A percentile compares a stretch with the other conserved stretches of the same genome.
These are phyloP conservation scores for Erythrocercus mccallii DNA, from an alignment of 2,113 vertebrate species.

Conservation along the genomic window DNA sequence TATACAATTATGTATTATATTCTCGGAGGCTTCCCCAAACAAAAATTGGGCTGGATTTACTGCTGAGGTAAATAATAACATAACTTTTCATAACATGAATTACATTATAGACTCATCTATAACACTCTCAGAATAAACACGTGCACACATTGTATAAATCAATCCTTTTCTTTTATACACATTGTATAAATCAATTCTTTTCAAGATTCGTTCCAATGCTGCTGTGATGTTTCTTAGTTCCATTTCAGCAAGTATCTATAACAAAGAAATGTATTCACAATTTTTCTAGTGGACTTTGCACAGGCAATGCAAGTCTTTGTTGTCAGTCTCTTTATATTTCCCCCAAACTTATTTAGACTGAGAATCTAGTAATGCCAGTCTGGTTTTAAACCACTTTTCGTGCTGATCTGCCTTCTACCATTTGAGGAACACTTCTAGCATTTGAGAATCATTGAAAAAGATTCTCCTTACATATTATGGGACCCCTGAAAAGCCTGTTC, in stretches of 20 bases:
- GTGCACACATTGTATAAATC: accelerated
- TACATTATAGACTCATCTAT: too few relatives aligned
- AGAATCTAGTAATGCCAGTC: not conserved
- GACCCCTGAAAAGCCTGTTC: accelerated
- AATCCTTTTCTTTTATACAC: accelerated
- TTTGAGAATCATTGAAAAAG: accelerated
- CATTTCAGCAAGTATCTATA: not conserved
- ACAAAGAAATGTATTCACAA: not conserved
- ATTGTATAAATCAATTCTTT: not conserved
- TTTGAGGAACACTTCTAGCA: not conserved
- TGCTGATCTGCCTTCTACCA: not conserved
- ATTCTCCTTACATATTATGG: accelerated
- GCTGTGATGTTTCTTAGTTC: not conserved
- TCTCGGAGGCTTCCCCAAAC: too few relatives aligned
- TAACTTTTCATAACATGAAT: too few relatives aligned
- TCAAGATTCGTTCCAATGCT: not conserved
- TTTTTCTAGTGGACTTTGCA: not conserved
- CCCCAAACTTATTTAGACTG: not conserved
- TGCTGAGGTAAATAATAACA: too few relatives aligned
- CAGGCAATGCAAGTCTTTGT: too few relatives aligned
- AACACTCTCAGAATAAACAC: not conserved
- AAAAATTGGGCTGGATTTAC: too few relatives aligned
- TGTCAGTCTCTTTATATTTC: not conserved
- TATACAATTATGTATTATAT: too few relatives aligned
- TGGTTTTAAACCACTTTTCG: accelerated